Evolutionary conservation across 2,797 vertebrate genomes (phyloP).

Genomic region (Sebastes glaucus): DNA sequence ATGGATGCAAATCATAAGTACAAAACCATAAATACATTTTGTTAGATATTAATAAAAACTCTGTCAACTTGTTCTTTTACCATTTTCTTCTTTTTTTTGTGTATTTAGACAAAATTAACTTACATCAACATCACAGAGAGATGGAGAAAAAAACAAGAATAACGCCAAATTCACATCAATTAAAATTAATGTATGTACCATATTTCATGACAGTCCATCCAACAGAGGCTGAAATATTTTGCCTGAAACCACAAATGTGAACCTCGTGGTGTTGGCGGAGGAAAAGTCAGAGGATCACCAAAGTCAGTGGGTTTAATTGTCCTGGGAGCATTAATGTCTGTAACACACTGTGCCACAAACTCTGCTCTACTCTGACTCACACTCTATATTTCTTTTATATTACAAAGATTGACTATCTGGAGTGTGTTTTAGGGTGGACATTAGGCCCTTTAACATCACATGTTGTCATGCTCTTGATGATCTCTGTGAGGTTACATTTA

Average conservation of each 20-base stretch:
- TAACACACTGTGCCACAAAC: not conserved
- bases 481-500: not conserved
- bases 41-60: not conserved
- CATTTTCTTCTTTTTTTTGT: not conserved
- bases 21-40: not conserved
- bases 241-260: no score
- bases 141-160: not conserved
- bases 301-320: not conserved
- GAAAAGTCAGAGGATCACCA: not conserved
- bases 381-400: accelerated
- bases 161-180: not conserved
- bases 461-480: not conserved
- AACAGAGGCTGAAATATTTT: no score
- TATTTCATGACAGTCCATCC: no score
- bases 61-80: not conserved
- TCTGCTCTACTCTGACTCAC: accelerated
- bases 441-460: not conserved
- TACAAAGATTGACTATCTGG: not conserved
- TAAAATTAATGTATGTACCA: not conserved
- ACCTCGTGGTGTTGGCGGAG: not conserved
- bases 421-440: not conserved
- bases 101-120: not conserved
- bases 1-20: not conserved
- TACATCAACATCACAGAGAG: not conserved
- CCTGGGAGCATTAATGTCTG: not conserved